Evolutionary conservation across 2,888 invertebrate genomes (phyloP).

Genomic region (Caenorhabditis wallacei): DNA sequence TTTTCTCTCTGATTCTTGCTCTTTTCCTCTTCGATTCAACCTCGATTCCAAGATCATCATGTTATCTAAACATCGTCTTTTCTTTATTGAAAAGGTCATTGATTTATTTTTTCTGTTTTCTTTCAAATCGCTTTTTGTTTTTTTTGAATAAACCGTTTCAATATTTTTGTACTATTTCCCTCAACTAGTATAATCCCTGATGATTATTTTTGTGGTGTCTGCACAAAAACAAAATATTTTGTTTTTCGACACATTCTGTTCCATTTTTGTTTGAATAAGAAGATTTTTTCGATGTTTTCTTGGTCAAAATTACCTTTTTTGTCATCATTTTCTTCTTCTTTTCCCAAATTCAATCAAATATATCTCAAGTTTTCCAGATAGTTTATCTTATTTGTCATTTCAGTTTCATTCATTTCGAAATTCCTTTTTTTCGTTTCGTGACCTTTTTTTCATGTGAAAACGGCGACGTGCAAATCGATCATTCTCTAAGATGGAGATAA

Average conservation of each 20-base stretch:
- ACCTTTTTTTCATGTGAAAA: constrained; percentile 16
- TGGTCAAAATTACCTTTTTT: constrained; percentile 15
- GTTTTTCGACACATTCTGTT: constrained; percentile 10
- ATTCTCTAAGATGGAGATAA: constrained; percentile 43
- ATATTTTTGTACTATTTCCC: neutral
- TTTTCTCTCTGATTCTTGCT: neutral
- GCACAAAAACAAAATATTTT: constrained; percentile 5
- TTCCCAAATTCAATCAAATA: neutral
- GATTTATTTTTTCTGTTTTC: constrained; percentile 1
- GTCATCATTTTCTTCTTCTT: constrained; percentile 22
- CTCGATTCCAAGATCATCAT: neutral
- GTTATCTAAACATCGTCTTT: neutral
- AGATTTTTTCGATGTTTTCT: constrained; percentile 4
- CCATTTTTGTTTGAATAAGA: neutral
- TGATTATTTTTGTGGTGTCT: constrained; percentile 17
- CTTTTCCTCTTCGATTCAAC: neutral
- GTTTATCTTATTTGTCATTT: neutral
- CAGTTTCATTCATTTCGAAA: constrained; percentile 11
- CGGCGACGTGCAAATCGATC: constrained; percentile 45
- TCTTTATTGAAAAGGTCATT: constrained; percentile 23
- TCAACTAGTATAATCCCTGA: constrained; percentile 30
- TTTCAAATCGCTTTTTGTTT: neutral
- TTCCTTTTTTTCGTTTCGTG: constrained; percentile 4
- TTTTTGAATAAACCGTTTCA: neutral
- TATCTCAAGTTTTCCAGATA: neutral